These are phyloP conservation scores for Puma concolor DNA, from an alignment of 2,113 vertebrate genomes.

Conservation along the genomic window DNA sequence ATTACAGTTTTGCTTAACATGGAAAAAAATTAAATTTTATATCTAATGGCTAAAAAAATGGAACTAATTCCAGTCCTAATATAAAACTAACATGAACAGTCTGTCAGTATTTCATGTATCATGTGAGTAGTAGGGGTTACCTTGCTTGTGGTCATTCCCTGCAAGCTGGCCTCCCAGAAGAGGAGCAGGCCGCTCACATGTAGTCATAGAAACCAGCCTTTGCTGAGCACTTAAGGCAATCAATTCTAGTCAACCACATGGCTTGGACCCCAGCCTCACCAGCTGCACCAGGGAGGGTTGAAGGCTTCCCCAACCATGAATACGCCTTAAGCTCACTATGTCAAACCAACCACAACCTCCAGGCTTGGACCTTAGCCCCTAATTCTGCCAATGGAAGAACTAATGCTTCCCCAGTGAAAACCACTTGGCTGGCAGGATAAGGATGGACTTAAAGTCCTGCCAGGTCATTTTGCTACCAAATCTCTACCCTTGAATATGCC, in stretches of 20 bases:
- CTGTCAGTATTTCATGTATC: background rate
- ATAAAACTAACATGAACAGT: background rate
- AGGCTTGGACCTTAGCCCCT: background rate
- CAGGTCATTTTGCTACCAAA: background rate
- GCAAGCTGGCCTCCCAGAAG: background rate
- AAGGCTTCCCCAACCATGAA: background rate
- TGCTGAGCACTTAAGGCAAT: background rate
- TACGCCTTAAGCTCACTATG: background rate
- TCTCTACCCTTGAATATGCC: background rate
- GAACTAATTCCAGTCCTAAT: conserved; percentile 24
- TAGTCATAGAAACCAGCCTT: background rate
- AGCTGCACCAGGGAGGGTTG: background rate
- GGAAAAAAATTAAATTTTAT: background rate
- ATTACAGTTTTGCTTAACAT: background rate
- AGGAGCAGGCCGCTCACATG: background rate
- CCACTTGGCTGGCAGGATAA: background rate
- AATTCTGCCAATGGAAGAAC: background rate
- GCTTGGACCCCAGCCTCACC: background rate
- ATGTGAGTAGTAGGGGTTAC: background rate
- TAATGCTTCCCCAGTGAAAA: background rate
- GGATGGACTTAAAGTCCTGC: background rate
- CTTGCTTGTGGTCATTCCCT: background rate
- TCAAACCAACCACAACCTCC: background rate
- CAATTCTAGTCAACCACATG: background rate
- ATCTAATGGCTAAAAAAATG: conserved; percentile 5